Base-by-base conservation (phyloP, 23 tunicate species). In the Oikopleura dioica region DNA sequence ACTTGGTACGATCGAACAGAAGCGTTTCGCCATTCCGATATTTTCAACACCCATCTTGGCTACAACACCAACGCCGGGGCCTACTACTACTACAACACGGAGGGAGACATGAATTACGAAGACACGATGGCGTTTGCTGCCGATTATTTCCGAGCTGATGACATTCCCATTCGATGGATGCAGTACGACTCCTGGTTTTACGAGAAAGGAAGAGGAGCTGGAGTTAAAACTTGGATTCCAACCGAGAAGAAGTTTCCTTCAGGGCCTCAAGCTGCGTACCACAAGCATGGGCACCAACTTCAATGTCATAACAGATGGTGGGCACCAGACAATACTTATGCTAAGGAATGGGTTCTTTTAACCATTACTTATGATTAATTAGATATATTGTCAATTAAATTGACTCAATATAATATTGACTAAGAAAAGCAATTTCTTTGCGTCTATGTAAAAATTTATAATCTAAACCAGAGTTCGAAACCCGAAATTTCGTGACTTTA, bases 121-220 rank as follows among this genome's bases (percentile, higher is more conserved):
- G 81, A 80, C 31, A 88, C 95, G 51, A 78, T 88, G 80, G 58
- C 77, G 63, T 84, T 80, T 55, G 88, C 83, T 16, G 83, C 79
- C 28, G 31, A 76, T 0, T 84, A 81, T 58, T 80, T 84, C 69
- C 36, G 37, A 24, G 35, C 68, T 24, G 50, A 69, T 23, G 81
- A 79, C 16, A 84, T 88, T 28, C 95, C 95, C 0, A 83, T 80
- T 77, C 76, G 85, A 72, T 84, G 84, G 38, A 34, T 88, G 9
- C 95, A 88, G 55, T 88, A 88, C 69, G 95, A 88, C 51, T 88
- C 95, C 1, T 88, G 95, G 95, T 88, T 84, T 82, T 88, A 88
- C 69, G 81, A 88, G 59, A 88, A 88, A 37, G 88, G 95, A 1
- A 55, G 79, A 2, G 88, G 69, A 51, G 37, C 84, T 55, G 95